Conservation (phyloP, 2,797 vertebrate genomes). For the Melanotaenia maccullochi region DNA sequence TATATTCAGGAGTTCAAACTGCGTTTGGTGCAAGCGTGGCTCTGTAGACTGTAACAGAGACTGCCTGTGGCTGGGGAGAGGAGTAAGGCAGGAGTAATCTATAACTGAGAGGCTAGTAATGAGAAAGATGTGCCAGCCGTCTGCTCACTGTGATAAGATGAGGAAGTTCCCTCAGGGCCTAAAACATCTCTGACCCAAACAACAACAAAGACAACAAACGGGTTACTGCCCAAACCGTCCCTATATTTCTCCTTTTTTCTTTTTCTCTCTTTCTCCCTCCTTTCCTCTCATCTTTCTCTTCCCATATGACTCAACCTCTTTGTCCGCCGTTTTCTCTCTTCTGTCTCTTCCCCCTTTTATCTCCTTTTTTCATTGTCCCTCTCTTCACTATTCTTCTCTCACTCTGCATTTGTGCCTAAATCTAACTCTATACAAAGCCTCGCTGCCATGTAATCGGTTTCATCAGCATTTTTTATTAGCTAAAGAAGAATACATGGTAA, state of each 20-base stretch:
- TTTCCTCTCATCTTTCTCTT: conserved; percentile 41
- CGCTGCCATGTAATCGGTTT: conserved; percentile 83
- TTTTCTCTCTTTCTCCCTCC: conserved; percentile 24
- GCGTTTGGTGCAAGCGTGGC: conserved; percentile 65
- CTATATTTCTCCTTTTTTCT: conserved; percentile 32
- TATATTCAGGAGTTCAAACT: conserved; percentile 80
- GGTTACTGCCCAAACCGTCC: conserved; percentile 73
- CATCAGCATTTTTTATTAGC: conserved; percentile 86
- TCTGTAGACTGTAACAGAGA: conserved; percentile 76
- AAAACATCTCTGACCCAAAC: conserved; percentile 80
- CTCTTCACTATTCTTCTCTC: conserved; percentile 49
- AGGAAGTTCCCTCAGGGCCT: conserved; percentile 78
- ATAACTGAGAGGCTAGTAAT: conserved; percentile 83
- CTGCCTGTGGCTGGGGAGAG: conserved; percentile 73
- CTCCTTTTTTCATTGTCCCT: conserved; percentile 31
- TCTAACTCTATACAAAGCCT: conserved; percentile 66
- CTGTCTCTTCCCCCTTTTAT: conserved; percentile 28
- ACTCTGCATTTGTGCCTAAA: conserved; percentile 61
- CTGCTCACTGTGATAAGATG: conserved; percentile 84
- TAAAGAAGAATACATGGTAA: conserved; percentile 85
- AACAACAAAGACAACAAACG: conserved; percentile 80
- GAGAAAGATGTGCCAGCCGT: conserved; percentile 82
- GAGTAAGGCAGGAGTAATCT: conserved; percentile 80
- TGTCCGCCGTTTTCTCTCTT: conserved; percentile 42
- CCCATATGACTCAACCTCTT: conserved; percentile 30